A percentile compares a stretch with the other conserved stretches of the same genome.
Evolutionary conservation across 2,888 invertebrate species (phyloP).

Genomic region (Lycaena phlaeas): DNA sequence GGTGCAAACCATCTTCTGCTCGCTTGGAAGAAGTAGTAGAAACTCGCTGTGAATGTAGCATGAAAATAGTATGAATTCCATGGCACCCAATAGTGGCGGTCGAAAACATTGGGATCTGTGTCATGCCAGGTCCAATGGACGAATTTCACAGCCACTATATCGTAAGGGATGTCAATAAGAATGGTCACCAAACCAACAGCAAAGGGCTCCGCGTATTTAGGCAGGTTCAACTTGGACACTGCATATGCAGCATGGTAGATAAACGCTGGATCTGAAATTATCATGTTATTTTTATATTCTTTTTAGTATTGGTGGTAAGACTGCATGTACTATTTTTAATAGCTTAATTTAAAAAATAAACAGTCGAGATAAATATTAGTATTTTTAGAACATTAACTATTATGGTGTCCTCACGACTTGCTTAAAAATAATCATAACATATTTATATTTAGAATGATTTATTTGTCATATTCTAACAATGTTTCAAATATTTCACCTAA

Average conservation of each 20-base stretch:
- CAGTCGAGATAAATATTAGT: no score
- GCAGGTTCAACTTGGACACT: constrained; percentile 68
- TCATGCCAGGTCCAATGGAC: constrained; percentile 91
- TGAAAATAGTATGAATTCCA: constrained; percentile 91
- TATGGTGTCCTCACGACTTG: no score
- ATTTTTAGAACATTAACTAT: no score
- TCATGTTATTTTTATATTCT: no score
- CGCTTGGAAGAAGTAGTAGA: constrained; percentile 78
- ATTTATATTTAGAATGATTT: no score
- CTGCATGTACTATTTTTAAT: no score
- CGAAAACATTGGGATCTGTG: constrained; percentile 79
- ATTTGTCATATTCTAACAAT: no score
- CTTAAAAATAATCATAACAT: no score
- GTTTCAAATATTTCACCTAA: no score
- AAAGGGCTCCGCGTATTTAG: constrained; percentile 74
- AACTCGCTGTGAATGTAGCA: constrained; percentile 80
- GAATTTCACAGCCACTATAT: constrained; percentile 83
- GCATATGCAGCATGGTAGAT: constrained; percentile 75
- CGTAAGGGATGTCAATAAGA: constrained; percentile 84
- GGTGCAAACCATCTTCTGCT: constrained; percentile 68
- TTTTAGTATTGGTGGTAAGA: no score
- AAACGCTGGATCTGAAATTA: constrained; percentile 72
- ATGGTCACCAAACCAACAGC: constrained; percentile 81
- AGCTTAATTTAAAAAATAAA: no score
- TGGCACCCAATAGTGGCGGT: constrained; percentile 87